phyloP scores from a whole-genome alignment of 2,888 invertebrate species.

The Nomada fabriciana region DNA sequence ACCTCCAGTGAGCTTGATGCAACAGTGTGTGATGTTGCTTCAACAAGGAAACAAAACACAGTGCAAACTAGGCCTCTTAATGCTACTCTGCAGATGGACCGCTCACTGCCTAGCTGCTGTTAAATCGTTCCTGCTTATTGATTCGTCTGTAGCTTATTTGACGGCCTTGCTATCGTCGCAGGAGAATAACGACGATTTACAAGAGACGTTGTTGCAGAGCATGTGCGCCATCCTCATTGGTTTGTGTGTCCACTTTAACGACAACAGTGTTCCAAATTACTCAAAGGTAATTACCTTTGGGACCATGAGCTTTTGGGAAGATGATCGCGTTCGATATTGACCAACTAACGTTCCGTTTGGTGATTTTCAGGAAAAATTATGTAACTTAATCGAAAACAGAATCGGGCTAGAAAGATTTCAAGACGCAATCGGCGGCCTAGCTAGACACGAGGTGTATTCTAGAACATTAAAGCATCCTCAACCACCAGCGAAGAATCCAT shows the following conservation, averaged over 20 bases:
- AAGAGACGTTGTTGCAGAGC: conserved; percentile 94
- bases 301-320: not conserved
- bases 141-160: conserved; percentile 93
- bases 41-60: conserved; percentile 93
- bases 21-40: conserved; percentile 93
- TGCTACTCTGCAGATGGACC: conserved; percentile 96
- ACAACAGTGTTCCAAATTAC: conserved; percentile 91
- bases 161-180: conserved; percentile 88
- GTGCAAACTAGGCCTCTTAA: conserved; percentile 94
- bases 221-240: conserved; percentile 97
- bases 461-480: conserved; percentile 97
- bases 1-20: conserved; percentile 94
- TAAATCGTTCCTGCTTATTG: conserved; percentile 91
- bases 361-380: conserved; percentile 87
- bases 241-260: conserved; percentile 95
- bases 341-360: conserved; percentile 62
- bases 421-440: conserved; percentile 93
- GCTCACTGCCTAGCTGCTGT: conserved; percentile 94
- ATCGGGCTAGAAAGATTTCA: conserved; percentile 95
- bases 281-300: conserved; percentile 86
- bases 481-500: conserved; percentile 90
- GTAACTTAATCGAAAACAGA: conserved; percentile 93
- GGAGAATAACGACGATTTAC: conserved; percentile 95
- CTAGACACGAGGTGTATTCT: conserved; percentile 95
- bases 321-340: not conserved